Conservation (phyloP, 2,797 vertebrate genomes). For the Melanotaenia nigrans region DNA sequence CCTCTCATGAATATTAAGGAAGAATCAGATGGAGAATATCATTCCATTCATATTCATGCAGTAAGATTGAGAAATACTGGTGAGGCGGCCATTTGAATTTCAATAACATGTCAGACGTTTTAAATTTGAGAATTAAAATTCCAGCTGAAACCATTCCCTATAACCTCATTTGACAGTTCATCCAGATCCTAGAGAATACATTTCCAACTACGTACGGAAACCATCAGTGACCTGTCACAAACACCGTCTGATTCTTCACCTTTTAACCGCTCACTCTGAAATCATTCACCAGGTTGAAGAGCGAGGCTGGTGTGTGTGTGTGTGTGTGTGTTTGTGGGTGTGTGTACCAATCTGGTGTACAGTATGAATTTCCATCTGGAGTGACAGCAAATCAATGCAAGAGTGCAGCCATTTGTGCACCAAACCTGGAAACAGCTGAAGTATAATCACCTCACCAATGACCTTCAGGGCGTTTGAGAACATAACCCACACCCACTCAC, state of each 20-base stretch:
- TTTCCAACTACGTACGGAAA: slow-evolving; percentile 46
- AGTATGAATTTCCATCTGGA: slow-evolving; percentile 74
- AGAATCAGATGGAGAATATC: slow-evolving; percentile 57
- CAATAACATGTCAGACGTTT: slow-evolving; percentile 61
- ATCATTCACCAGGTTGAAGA: slow-evolving; percentile 49
- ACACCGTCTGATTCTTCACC: slow-evolving; percentile 56
- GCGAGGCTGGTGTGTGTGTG: neutral
- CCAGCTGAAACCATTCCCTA: slow-evolving; percentile 58
- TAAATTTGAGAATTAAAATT: slow-evolving; percentile 65
- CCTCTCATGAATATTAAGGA: slow-evolving; percentile 69
- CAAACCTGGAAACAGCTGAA: slow-evolving; percentile 62
- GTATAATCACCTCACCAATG: slow-evolving; percentile 67
- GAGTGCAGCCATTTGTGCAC: slow-evolving; percentile 68
- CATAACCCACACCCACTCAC: slow-evolving; percentile 13
- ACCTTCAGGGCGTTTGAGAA: slow-evolving; percentile 62
- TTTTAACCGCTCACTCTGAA: slow-evolving; percentile 52
- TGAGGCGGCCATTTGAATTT: slow-evolving; percentile 75
- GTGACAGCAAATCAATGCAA: slow-evolving; percentile 81
- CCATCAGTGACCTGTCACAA: slow-evolving; percentile 66
- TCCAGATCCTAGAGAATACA: slow-evolving; percentile 63
- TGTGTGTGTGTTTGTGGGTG: slow-evolving; percentile 13
- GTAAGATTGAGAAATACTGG: slow-evolving; percentile 63
- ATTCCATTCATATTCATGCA: slow-evolving; percentile 75
- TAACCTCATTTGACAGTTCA: slow-evolving; percentile 64
- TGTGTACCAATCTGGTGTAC: slow-evolving; percentile 59